Evolutionary conservation across 1,140 invertebrate genomes (phyloP), one percentile per base, ranked within the genome.

Genomic region (Drosophila bocqueti): DNA sequence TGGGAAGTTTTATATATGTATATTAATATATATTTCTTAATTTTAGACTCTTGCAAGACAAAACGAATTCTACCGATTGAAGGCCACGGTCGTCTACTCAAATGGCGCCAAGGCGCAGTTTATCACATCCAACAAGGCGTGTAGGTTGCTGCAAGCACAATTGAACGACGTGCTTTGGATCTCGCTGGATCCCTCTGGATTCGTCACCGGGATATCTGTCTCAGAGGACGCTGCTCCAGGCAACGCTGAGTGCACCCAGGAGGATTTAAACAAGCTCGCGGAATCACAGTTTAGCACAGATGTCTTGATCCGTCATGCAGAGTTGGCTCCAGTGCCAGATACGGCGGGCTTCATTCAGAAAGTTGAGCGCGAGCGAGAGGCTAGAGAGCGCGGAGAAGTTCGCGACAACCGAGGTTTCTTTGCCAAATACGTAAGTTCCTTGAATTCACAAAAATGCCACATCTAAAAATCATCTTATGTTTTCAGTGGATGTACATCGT

Each of bases 401-500:
- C 97, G 97, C 93, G 98, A 99, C 92, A 99, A 98, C 93, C 94
- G 97, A 89, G 98, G 97, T 54, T 99, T 99, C 93, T 95, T 99
- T 83, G 97, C 97, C 1, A 99, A 98, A 99, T 99, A 99, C 95
- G 98, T 98, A 96, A 96, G 97, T 95, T 0, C 2, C 43, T 9
- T 4, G 18, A 38, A 7, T 42, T 10, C 15, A 13, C 0, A 11
- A 26, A n/a, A 26, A 38, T 21, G n/a, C 0, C 11, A 3, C 11
- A 42, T 31, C 7, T 24, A 18, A 29, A 43, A 96, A 47, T 57
- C 50, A 43, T 50, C 65, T 67, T 74, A 52, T 71, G 45, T n/a
- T 83, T 83, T 77, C 94, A 98, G 97, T 99, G 98, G 98, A 98
- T 98, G 97, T 98, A 98, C 92, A 98, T 98, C 83, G 95, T 99